Percentiles rank a stretch among this genome's conserved stretches.
phyloP scores from a whole-genome alignment of 2,113 vertebrate species.

The Crotalus helleri region DNA sequence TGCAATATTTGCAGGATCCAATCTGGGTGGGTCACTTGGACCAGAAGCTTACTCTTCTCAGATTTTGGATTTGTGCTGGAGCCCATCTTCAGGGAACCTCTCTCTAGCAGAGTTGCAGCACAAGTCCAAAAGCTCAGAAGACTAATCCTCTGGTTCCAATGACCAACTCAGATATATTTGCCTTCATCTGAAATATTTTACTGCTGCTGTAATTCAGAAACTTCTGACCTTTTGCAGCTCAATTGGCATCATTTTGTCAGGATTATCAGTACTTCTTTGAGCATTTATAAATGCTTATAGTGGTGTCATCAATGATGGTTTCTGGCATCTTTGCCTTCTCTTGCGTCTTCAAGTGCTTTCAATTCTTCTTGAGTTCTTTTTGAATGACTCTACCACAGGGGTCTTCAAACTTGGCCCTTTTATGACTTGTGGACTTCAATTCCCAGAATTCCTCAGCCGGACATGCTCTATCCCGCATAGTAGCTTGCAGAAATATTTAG shows the following conservation, averaged over 20 bases:
- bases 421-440: too few species aligned
- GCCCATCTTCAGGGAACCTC: not conserved
- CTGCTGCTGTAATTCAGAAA: not conserved
- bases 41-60: not conserved
- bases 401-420: too few species aligned
- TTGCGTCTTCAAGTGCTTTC: not conserved
- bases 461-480: not conserved
- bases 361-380: not conserved
- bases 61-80: not conserved
- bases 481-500: not conserved
- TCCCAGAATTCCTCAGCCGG: too few species aligned
- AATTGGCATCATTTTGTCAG: not conserved
- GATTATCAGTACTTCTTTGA: not conserved
- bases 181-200: not conserved
- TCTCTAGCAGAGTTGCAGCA: not conserved
- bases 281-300: not conserved
- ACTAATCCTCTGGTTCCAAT: not conserved
- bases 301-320: not conserved
- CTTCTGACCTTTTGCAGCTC: not conserved
- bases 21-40: not conserved
- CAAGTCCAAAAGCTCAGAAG: not conserved
- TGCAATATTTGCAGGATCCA: not conserved
- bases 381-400: not conserved
- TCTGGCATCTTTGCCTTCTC: not conserved
- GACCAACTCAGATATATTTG: not conserved